Evolutionary conservation across 2,113 vertebrate species (phyloP).

Genomic region (Zapus hudsonius): DNA sequence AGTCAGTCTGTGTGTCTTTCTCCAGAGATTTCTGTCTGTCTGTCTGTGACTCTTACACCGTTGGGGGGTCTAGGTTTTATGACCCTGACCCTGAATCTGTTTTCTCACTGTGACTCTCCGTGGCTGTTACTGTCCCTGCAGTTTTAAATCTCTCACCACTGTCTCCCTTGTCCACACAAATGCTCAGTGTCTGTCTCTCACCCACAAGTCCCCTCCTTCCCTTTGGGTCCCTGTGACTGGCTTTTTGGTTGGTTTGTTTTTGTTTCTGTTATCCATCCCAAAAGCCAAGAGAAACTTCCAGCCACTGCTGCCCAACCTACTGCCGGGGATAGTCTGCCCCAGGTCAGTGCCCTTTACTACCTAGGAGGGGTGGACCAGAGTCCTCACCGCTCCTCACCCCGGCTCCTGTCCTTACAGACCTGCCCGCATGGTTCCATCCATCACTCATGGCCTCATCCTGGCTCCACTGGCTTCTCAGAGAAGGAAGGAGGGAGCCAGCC

Average conservation of each 20-base stretch:
- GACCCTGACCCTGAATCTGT: background rate
- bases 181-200: constrained; percentile 74
- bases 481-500: constrained; percentile 57
- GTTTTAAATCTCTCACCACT: background rate
- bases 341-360: constrained; percentile 63
- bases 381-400: background rate
- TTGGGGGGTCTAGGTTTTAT: constrained; percentile 2
- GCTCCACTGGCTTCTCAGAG: constrained; percentile 68
- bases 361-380: background rate
- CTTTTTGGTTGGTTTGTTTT: constrained; percentile 73
- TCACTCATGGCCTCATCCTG: constrained; percentile 79
- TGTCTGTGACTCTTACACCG: background rate
- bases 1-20: constrained; percentile 30
- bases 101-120: constrained; percentile 70
- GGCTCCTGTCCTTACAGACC: constrained; percentile 65
- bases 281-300: constrained; percentile 73
- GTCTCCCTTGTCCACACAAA: constrained; percentile 41
- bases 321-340: constrained; percentile 66
- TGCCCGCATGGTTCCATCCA: constrained; percentile 80
- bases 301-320: constrained; percentile 78
- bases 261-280: constrained; percentile 77
- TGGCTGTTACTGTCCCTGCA: constrained; percentile 55
- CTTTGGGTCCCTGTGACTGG: constrained; percentile 69
- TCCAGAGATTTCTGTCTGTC: constrained; percentile 49
- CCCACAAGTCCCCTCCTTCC: constrained; percentile 61